Base-by-base conservation (phyloP, 2,888 invertebrate species). In the Boloria euphrosyne region DNA sequence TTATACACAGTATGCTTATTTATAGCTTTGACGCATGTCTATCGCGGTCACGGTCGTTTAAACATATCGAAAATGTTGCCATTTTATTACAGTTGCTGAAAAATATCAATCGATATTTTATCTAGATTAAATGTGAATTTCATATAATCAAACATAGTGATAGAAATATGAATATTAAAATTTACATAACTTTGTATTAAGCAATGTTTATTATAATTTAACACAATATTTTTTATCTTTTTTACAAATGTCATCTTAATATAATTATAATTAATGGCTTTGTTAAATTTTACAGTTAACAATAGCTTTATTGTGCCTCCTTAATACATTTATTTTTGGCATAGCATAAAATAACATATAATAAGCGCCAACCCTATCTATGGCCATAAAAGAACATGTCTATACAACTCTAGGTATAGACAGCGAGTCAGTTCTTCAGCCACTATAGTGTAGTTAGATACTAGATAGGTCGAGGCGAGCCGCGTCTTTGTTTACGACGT, bases 401-500 rank as follows among this genome's bases (percentile, higher is more conserved):
- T 50, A 46, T 31, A 62, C 44, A 60, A 53, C 44, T 13, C 43
- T 72, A 75, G 63, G 72, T 76, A 71, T 72, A 70, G 67, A 70
- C 70, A 59, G 62, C 70, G 68, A 71, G 68, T 67, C 65, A 67
- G 72, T 68, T 75, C 73, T 72, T 71, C 71, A 72, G 71, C 67
- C 70, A 70, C 66, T 61, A 69, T 54, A 61, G 50, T 59, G 50
- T 65, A 44, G 63, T 38, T 62, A 66, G 73, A 71, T 71, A 70
- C 44, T 61, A 66, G 73, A 71, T 71, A 70, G 71, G 71, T 73
- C 69, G 67, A 74, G 69, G 69, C 67, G 67, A 71, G 65, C 70
- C 57, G 66, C 60, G 58, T 73, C 71, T 71, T 74, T 73, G 74
- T 73, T 74, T 71, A 71, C 63, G 71, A 69, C 70, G 67, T 43